phyloP scores from a whole-genome alignment of 2,888 invertebrate species.

The Arge pagana region DNA sequence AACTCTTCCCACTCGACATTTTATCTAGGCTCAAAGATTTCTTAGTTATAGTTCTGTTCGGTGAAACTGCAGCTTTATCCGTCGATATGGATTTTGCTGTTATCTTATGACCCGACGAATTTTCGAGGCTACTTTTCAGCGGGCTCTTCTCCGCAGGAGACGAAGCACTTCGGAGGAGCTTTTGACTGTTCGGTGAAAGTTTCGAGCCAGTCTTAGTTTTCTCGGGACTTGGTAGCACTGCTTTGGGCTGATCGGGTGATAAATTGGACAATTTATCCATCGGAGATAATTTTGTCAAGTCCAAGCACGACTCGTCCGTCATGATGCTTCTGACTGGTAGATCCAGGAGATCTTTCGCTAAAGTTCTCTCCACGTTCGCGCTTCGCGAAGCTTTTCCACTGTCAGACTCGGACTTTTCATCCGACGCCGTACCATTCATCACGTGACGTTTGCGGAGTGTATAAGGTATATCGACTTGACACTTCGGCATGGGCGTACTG shows the following conservation, averaged over 20 bases:
- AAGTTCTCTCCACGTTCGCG: constrained; percentile 24
- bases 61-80: constrained; percentile 37
- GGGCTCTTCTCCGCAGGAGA: constrained; percentile 46
- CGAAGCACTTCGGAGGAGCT: constrained; percentile 34
- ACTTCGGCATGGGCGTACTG: constrained; percentile 59
- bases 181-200: constrained; percentile 46
- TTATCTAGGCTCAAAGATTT: constrained; percentile 48
- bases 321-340: constrained; percentile 46
- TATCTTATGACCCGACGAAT: constrained; percentile 32
- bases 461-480: constrained; percentile 74
- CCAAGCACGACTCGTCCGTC: constrained; percentile 48
- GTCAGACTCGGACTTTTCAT: constrained; percentile 53
- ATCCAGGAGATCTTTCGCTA: constrained; percentile 45
- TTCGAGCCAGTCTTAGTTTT: constrained; percentile 46
- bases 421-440: constrained; percentile 78
- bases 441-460: constrained; percentile 83
- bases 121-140: constrained; percentile 35
- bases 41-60: constrained; percentile 32
- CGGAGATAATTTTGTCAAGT: constrained; percentile 45
- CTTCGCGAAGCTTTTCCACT: constrained; percentile 41
- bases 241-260: constrained; percentile 59
- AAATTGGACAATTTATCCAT: constrained; percentile 35
- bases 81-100: constrained; percentile 43
- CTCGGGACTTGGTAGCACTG: constrained; percentile 42
- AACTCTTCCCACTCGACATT: constrained; percentile 43